Evolutionary conservation across 2,797 vertebrate genomes (phyloP).

Genomic region (Falco peregrinus): DNA sequence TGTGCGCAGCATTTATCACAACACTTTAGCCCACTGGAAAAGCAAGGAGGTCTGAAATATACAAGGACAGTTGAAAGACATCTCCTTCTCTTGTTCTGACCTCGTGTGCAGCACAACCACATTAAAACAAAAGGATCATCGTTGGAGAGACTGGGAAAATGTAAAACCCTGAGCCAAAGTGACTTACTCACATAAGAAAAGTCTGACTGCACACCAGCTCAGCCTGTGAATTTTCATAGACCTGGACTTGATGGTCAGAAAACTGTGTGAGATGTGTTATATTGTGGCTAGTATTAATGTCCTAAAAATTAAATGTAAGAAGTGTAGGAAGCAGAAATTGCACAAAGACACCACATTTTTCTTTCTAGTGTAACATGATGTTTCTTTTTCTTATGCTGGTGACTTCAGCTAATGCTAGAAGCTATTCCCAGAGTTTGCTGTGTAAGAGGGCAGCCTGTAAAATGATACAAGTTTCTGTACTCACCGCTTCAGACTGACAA

Average conservation of each 20-base stretch:
- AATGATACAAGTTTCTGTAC: not conserved
- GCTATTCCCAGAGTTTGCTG: not conserved
- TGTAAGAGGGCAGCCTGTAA: not conserved
- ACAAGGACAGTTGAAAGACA: not conserved
- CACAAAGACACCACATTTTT: not conserved
- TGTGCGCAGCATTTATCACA: not conserved
- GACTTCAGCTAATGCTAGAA: not conserved
- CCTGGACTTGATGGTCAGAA: not conserved
- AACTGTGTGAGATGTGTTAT: not conserved
- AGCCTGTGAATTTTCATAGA: not conserved
- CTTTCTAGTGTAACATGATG: not conserved
- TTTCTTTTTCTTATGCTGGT: not conserved
- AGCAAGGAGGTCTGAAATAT: not conserved
- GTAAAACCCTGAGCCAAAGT: not conserved
- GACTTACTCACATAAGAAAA: not conserved
- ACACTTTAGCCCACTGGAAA: not conserved
- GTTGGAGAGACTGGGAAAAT: not conserved
- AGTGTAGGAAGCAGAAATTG: not conserved
- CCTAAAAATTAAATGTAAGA: not conserved
- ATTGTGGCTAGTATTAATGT: not conserved
- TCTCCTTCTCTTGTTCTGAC: not conserved
- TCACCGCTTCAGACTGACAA: not conserved
- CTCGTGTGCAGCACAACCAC: rapidly evolving
- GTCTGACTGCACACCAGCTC: not conserved
- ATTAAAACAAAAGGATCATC: not conserved